These are phyloP conservation scores for Latrodectus geometricus DNA, from an alignment of 1,140 invertebrate species.

Conservation along the genomic window DNA sequence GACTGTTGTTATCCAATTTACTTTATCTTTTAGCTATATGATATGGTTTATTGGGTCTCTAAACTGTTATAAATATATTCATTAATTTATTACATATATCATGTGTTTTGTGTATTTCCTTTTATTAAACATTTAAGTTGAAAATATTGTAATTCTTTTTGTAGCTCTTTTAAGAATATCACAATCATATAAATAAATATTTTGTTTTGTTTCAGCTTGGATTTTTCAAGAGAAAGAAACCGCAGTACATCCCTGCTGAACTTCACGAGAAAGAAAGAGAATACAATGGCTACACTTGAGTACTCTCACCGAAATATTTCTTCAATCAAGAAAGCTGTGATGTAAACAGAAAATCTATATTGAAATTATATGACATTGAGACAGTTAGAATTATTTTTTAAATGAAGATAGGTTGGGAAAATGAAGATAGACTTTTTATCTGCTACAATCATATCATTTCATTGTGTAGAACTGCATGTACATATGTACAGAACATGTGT, in stretches of 20 bases:
- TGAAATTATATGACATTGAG: background rate
- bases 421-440: background rate
- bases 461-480: background rate
- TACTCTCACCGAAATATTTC: background rate
- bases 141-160: no score
- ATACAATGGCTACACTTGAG: constrained; percentile 46
- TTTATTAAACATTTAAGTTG: background rate
- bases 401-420: background rate
- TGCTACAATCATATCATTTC: constrained; percentile 11
- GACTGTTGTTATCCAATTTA: no score
- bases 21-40: no score
- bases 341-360: constrained; percentile 16
- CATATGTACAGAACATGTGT: constrained; percentile 27
- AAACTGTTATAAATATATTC: no score
- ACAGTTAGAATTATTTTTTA: background rate
- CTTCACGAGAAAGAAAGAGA: constrained; percentile 63
- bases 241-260: constrained; percentile 63
- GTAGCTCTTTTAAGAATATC: no score
- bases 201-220: constrained; percentile 72
- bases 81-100: background rate
- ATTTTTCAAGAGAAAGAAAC: constrained; percentile 84
- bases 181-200: no score
- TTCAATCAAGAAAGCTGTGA: constrained; percentile 43
- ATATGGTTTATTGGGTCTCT: no score
- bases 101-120: background rate